Evolutionary conservation across 2,797 vertebrate species (phyloP).

Genomic region (Delichon dasypus): DNA sequence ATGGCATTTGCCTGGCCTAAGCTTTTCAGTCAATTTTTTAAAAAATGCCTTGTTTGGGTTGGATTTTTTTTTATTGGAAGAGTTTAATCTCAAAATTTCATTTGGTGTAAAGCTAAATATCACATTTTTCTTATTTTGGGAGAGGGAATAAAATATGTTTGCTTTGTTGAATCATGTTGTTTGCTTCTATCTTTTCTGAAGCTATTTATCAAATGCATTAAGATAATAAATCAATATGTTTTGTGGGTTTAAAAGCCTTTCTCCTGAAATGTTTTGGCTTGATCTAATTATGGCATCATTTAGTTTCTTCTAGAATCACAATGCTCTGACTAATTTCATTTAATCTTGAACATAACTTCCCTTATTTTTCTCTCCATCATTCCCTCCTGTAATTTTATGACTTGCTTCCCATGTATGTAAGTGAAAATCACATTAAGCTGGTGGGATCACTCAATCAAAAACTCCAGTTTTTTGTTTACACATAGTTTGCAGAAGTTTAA

Average conservation of each 20-base stretch:
- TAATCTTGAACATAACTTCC: not conserved
- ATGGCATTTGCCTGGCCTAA: not conserved
- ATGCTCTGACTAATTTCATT: constrained; percentile 30
- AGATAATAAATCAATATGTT: constrained; percentile 49
- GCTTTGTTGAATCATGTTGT: not conserved
- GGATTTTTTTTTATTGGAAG: not conserved
- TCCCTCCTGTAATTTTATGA: constrained; percentile 1
- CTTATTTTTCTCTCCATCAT: not conserved
- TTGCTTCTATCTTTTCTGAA: constrained; percentile 23
- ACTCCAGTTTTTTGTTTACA: not conserved
- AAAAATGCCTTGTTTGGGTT: not conserved
- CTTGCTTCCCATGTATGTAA: not conserved
- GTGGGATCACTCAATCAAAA: not conserved
- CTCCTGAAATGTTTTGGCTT: constrained; percentile 12
- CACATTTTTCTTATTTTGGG: not conserved
- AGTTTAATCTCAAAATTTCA: constrained; percentile 4
- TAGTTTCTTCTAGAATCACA: constrained; percentile 1
- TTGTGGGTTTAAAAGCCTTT: constrained; percentile 26
- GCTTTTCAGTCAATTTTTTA: not conserved
- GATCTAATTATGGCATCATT: constrained; percentile 33
- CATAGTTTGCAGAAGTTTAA: not conserved
- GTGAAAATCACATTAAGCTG: not conserved
- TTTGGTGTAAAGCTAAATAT: not conserved
- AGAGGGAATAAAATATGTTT: not conserved
- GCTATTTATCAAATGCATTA: constrained; percentile 44